These are phyloP conservation scores for Propithecus coquereli DNA, from an alignment of 2,113 vertebrate species.

Conservation along the genomic window DNA sequence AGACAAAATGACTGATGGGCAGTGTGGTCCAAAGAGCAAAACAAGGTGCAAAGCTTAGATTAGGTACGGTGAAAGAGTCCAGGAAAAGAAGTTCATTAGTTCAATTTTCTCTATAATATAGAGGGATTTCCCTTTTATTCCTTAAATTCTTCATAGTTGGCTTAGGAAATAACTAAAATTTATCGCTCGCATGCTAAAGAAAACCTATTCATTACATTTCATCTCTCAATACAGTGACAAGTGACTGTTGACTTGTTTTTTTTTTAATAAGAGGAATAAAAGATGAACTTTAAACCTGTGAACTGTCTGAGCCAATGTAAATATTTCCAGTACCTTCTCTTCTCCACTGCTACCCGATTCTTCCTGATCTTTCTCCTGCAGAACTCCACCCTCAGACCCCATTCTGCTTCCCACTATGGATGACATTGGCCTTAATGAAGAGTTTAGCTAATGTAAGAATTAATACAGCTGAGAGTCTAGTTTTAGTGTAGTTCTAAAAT, in stretches of 20 bases:
- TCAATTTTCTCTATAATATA: not conserved
- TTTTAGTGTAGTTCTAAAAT: not conserved
- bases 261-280: not conserved
- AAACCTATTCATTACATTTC: not conserved
- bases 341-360: not conserved
- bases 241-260: not conserved
- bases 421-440: not conserved
- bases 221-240: not conserved
- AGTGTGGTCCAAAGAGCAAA: not conserved
- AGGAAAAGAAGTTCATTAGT: not conserved
- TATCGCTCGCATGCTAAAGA: not conserved
- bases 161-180: not conserved
- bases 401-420: not conserved
- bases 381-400: accelerated
- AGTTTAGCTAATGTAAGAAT: not conserved
- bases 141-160: not conserved
- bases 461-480: not conserved
- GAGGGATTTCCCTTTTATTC: not conserved
- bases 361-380: not conserved
- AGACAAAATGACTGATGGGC: not conserved
- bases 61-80: not conserved
- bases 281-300: not conserved
- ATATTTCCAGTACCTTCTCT: not conserved
- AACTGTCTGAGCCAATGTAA: not conserved
- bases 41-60: not conserved